A percentile compares a stretch with the other conserved stretches of the same genome.
Evolutionary conservation across 2,113 vertebrate genomes (phyloP).

Genomic region (Fulica atra): DNA sequence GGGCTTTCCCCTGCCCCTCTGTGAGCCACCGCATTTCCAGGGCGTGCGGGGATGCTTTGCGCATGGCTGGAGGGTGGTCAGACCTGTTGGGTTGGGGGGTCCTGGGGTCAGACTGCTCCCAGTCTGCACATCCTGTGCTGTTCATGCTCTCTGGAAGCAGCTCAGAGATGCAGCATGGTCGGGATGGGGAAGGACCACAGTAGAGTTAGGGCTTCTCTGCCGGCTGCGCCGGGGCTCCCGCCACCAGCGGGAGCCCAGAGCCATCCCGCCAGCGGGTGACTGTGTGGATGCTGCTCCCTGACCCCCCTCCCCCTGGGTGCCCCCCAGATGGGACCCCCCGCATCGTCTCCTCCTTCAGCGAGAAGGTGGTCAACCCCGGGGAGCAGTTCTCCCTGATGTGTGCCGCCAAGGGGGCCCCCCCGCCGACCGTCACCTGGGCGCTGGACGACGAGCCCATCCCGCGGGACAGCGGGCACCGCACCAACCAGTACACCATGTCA

Average conservation of each 20-base stretch:
- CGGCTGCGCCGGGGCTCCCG: not conserved
- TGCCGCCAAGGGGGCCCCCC: slow-evolving; percentile 93
- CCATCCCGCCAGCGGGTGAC: not conserved
- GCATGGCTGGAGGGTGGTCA: not conserved
- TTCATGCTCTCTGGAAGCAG: not conserved
- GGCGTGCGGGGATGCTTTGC: not conserved
- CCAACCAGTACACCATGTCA: slow-evolving; percentile 95
- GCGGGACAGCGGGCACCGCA: slow-evolving; percentile 87
- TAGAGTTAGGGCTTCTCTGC: not conserved
- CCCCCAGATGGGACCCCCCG: slow-evolving; percentile 92
- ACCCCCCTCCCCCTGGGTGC: slow-evolving; percentile 7
- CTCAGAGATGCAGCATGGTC: accelerated
- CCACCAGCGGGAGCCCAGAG: not conserved
- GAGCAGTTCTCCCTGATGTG: slow-evolving; percentile 98
- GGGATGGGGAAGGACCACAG: accelerated
- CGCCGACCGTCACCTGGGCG: slow-evolving; percentile 95
- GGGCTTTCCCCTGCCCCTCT: not conserved
- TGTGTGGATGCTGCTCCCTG: not conserved
- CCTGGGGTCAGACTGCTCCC: not conserved
- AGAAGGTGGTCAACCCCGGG: slow-evolving; percentile 94
- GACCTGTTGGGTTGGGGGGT: accelerated
- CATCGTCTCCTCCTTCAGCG: slow-evolving; percentile 96
- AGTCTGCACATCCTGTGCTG: not conserved
- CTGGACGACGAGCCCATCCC: slow-evolving; percentile 93
- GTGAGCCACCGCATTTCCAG: accelerated